phyloP scores from a whole-genome alignment of 2,888 invertebrate species.

The Andrena chrysosceles region DNA sequence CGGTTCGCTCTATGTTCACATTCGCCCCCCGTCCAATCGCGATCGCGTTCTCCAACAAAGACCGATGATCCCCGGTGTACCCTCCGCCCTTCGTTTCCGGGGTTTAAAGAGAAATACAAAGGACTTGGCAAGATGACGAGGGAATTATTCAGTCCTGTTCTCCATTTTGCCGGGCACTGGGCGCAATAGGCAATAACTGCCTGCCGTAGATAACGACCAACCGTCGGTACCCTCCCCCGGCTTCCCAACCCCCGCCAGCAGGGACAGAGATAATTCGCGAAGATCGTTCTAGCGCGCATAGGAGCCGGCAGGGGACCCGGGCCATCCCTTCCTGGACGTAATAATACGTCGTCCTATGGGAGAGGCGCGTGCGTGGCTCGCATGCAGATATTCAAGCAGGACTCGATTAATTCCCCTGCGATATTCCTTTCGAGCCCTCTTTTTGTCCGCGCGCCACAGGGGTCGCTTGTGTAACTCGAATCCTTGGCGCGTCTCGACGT shows the following conservation, averaged over 20 bases:
- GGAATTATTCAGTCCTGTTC: slow-evolving; percentile 59
- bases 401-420: slow-evolving; percentile 35
- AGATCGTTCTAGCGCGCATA: slow-evolving; percentile 51
- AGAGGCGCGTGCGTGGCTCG: slow-evolving; percentile 46
- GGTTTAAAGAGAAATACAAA: slow-evolving; percentile 57
- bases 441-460: neutral
- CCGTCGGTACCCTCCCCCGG: neutral
- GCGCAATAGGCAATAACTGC: slow-evolving; percentile 66
- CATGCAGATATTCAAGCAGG: slow-evolving; percentile 45
- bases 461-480: neutral
- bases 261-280: slow-evolving; percentile 64
- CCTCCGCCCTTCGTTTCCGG: slow-evolving; percentile 32
- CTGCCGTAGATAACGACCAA: slow-evolving; percentile 62
- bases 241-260: slow-evolving; percentile 12
- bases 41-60: slow-evolving; percentile 47
- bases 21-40: slow-evolving; percentile 12
- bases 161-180: slow-evolving; percentile 50
- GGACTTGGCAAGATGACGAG: slow-evolving; percentile 59
- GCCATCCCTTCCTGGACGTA: slow-evolving; percentile 29
- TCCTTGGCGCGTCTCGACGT: neutral
- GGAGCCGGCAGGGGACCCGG: slow-evolving; percentile 29
- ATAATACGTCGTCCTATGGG: slow-evolving; percentile 50
- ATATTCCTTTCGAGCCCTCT: slow-evolving; percentile 10
- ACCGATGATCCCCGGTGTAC: slow-evolving; percentile 30
- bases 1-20: no score